Evolutionary conservation across 1,140 invertebrate genomes (phyloP), one percentile per base, ranked within the genome.

Genomic region (Zaprionus lachaisei): DNA sequence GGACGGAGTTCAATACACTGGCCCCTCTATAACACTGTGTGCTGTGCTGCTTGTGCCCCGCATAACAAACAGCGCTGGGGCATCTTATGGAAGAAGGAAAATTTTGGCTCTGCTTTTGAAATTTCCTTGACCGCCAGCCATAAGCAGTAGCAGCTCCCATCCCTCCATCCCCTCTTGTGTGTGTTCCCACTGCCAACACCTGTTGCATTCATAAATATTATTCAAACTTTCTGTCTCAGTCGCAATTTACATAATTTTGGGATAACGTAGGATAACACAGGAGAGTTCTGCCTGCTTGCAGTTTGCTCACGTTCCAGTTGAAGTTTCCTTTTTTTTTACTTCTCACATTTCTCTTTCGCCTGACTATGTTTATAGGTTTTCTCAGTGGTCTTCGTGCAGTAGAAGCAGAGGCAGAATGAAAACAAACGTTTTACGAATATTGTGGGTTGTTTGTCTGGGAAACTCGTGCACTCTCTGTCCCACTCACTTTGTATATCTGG

Each of bases 151-250:
- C 47, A 51, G 26, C 77, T 63, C 55, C 66, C 69, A 54, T 58
- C 34, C 37, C 54, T 5, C 44, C 37, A 28, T 2, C 41, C 41
- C 41, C 41, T n/a, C 7, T 24, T 2, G 1, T 51, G 5, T 56
- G 54, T 56, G 26, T 56, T 56, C 17, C 57, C 47, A 51, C 47
- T 51, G 26, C 72, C 78, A 78, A 83, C 84, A 87, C 84, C 69
- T 83, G 84, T 81, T 87, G 84, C 84, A 87, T 87, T 81, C 73
- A 87, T 89, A 89, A 87, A 81, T 78, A 85, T 63, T 69, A 65
- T 65, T 31, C 49, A 44, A 44, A 63, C 37, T 70, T 60, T 38
- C 26, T 14, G 31, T 34, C 55, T 56, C 51, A 17, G 44, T 26
- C 55, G 62, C 51, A 26, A 89, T 90, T 90, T 79, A 44, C 85